Conservation (phyloP, 2,888 invertebrate genomes). For the Eupithecia abbreviata region DNA sequence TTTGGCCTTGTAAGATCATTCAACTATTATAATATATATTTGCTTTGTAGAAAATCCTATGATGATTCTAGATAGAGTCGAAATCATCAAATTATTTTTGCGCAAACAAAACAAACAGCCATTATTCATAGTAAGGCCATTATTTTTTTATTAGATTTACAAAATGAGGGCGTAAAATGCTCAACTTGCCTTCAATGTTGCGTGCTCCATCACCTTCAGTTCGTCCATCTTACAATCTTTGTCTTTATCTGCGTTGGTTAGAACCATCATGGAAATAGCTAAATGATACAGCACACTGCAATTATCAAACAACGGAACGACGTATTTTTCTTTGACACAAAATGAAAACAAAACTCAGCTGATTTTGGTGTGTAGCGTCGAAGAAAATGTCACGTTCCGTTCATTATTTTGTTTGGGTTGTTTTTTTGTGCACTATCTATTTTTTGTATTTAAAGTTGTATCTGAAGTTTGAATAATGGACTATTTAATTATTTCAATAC, state of each 20-base stretch:
- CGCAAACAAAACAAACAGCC: slow-evolving; percentile 28
- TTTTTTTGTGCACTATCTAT: no score
- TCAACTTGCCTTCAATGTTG: slow-evolving; percentile 92
- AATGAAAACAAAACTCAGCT: slow-evolving; percentile 83
- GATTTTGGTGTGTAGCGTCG: slow-evolving; percentile 52
- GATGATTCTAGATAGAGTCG: neutral
- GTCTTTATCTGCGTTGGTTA: slow-evolving; percentile 20
- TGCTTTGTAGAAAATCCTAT: neutral
- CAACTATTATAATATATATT: neutral
- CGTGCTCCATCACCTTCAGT: slow-evolving; percentile 96
- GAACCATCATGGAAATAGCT: slow-evolving; percentile 11
- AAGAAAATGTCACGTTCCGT: slow-evolving; percentile 11
- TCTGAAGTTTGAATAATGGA: no score
- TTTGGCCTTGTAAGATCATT: neutral
- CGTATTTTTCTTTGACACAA: slow-evolving; percentile 25
- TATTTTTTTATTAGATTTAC: neutral
- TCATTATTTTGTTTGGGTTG: slow-evolving; percentile 27
- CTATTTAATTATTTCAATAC: no score
- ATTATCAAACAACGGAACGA: slow-evolving; percentile 2
- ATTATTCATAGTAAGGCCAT: slow-evolving; percentile 33
- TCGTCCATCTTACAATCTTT: slow-evolving; percentile 89
- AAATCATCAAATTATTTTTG: neutral
- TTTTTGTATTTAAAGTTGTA: no score
- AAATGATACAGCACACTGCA: neutral
- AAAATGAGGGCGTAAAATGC: slow-evolving; percentile 17